Evolutionary conservation across 2,113 vertebrate species (phyloP).

Genomic region (Ivindomyrus marchei): DNA sequence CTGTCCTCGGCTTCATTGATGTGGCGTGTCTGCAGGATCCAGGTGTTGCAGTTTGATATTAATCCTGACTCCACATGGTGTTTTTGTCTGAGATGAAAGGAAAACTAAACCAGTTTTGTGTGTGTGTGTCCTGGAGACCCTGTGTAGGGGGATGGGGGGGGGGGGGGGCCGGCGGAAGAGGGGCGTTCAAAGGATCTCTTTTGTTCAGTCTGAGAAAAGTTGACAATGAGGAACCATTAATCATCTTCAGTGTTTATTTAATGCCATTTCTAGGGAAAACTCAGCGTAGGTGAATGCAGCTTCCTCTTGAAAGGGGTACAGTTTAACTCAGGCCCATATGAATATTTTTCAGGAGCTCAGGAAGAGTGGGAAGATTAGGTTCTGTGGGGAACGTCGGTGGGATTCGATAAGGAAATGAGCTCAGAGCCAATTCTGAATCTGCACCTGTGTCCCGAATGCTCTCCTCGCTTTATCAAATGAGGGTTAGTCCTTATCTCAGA

Average conservation of each 20-base stretch:
- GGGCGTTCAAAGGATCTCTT: not conserved
- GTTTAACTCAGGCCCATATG: not conserved
- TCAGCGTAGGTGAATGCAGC: not conserved
- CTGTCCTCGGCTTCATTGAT: not conserved
- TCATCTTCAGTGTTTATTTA: not conserved
- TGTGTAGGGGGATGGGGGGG: not conserved
- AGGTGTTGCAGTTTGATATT: not conserved
- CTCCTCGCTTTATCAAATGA: not conserved
- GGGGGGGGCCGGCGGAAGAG: not conserved
- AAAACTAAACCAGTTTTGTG: not conserved
- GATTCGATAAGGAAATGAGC: not conserved
- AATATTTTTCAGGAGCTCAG: slow-evolving; percentile 15
- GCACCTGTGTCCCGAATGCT: slow-evolving; percentile 23
- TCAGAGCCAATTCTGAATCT: not conserved
- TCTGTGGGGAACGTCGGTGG: slow-evolving; percentile 8
- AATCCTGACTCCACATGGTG: not conserved
- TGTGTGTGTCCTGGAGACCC: not conserved
- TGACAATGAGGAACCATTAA: not conserved
- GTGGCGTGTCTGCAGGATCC: not conserved
- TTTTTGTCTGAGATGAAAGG: not conserved
- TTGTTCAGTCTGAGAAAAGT: slow-evolving; percentile 5
- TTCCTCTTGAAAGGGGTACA: not conserved
- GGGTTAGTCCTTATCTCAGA: not conserved
- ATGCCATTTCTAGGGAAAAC: not conserved
- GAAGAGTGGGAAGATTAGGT: slow-evolving; percentile 14